A percentile compares a stretch with the other conserved stretches of the same genome.
Conservation (phyloP, 1,140 invertebrate species). For the Diabrotica virgifera region DNA sequence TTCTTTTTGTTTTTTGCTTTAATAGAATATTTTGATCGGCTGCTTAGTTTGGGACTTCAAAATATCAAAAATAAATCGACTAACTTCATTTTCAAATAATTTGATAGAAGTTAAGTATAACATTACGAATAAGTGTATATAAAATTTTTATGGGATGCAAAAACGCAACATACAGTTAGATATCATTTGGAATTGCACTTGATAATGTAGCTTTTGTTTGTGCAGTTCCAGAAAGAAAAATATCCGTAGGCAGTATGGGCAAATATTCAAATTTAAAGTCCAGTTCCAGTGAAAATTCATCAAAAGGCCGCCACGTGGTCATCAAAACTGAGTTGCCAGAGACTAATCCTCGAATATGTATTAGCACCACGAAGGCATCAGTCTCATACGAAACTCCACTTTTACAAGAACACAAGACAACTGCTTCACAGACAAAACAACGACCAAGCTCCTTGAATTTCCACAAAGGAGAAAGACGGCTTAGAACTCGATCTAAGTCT, state of each 20-base stretch:
- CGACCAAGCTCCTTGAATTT: constrained; percentile 37
- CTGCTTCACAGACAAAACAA: constrained; percentile 21
- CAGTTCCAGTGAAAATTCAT: constrained; percentile 17
- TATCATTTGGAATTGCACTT: background rate
- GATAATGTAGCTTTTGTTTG: constrained; percentile 3
- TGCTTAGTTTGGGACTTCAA: no score
- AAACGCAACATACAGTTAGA: no score
- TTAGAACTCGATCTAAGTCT: constrained; percentile 41
- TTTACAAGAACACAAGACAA: constrained; percentile 23
- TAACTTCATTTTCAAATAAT: no score
- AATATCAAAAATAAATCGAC: no score
- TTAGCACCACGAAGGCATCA: constrained; percentile 30
- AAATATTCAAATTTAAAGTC: constrained; percentile 37
- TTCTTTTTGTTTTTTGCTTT: no score
- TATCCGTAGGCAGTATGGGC: constrained; percentile 27
- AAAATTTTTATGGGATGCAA: no score
- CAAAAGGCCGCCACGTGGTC: constrained; percentile 39
- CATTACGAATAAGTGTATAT: no score
- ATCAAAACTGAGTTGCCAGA: constrained; percentile 38
- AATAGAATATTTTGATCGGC: no score
- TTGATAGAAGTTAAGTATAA: no score
- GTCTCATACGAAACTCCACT: constrained; percentile 33
- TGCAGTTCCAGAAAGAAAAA: constrained; percentile 36
- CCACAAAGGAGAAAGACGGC: constrained; percentile 27
- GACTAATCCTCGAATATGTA: constrained; percentile 26